These are phyloP conservation scores for Heteractis magnifica DNA, from an alignment of 92 coral and sea anemone genomes.

Conservation along the genomic window DNA sequence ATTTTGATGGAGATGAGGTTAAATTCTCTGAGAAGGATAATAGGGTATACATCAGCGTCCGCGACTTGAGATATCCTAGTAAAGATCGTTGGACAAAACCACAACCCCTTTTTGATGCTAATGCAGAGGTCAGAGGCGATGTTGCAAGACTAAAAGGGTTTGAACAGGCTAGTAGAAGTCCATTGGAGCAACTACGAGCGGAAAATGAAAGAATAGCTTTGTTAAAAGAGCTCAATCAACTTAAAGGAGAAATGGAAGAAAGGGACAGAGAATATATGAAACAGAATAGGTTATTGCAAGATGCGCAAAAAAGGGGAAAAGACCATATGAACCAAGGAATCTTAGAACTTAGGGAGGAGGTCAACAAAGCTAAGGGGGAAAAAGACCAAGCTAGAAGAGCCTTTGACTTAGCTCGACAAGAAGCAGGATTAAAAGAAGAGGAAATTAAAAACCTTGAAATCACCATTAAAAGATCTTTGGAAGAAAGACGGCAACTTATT, in stretches of 20 bases:
- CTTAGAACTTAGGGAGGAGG: not conserved
- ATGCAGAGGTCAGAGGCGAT: not conserved
- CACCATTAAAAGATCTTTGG: no score
- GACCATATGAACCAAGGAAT: not conserved
- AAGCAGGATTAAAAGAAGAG: not conserved
- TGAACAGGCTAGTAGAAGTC: not conserved
- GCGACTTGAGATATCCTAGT: slow-evolving; percentile 1
- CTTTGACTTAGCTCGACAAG: not conserved
- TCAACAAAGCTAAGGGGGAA: not conserved
- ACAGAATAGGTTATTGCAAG: not conserved
- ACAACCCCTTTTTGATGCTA: slow-evolving; percentile 4
- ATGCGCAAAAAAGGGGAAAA: not conserved
- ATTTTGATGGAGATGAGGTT: not conserved
- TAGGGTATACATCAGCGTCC: not conserved
- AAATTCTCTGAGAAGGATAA: not conserved
- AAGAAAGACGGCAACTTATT: no score
- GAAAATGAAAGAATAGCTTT: not conserved
- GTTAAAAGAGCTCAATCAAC: not conserved
- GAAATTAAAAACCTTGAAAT: no score
- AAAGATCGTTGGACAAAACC: not conserved
- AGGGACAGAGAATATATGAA: not conserved
- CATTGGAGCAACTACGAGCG: not conserved
- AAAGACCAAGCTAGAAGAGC: not conserved
- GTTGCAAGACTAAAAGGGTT: slow-evolving; percentile 7
- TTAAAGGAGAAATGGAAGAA: not conserved